Conservation (phyloP, 2,797 vertebrate genomes). For the Heliangelus exortis region DNA sequence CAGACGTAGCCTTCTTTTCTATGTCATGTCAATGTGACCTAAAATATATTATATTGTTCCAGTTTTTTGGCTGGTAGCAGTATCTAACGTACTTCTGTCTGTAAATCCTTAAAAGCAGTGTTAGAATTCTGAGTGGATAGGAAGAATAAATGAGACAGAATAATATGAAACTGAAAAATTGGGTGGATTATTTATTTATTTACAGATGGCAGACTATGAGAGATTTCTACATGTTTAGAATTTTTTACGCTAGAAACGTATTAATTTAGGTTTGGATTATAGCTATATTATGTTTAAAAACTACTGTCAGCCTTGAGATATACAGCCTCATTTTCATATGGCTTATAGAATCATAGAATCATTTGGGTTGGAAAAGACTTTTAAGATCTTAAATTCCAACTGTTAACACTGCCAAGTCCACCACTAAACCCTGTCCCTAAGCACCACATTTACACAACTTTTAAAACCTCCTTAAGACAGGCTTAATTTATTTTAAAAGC, state of each 20-base stretch:
- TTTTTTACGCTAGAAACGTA: background rate
- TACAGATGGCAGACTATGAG: background rate
- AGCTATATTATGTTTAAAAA: background rate
- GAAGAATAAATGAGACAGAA: background rate
- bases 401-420: no score
- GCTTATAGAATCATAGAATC: no score
- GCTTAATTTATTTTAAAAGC: background rate
- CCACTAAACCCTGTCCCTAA: no score
- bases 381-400: no score
- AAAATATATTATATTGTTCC: background rate
- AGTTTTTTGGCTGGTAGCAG: background rate
- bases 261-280: background rate
- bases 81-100: background rate
- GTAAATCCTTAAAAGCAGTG: background rate
- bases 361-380: no score
- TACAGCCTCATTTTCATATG: background rate
- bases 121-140: background rate
- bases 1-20: background rate
- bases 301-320: background rate
- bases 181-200: background rate
- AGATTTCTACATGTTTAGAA: background rate
- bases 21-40: background rate
- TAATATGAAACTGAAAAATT: background rate
- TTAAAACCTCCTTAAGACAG: background rate
- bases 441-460: no score